phyloP scores from a whole-genome alignment of 2,888 invertebrate genomes.

The Scaptomyza parva region DNA sequence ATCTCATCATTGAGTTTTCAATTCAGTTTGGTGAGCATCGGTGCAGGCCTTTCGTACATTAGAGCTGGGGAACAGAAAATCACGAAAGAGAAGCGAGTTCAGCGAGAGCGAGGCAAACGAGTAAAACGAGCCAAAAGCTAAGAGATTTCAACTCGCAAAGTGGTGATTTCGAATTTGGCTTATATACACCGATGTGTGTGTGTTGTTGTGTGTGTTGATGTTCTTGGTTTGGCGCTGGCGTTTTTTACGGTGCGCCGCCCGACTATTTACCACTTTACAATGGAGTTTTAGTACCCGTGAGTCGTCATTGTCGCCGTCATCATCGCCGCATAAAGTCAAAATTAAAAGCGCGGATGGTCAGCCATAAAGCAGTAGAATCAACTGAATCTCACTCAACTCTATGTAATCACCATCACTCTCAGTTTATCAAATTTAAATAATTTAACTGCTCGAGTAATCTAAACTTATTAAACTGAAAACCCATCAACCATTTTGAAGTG shows the following conservation, averaged over 20 bases:
- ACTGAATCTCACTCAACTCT: constrained; percentile 55
- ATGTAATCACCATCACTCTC: constrained; percentile 53
- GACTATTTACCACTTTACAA: constrained; percentile 82
- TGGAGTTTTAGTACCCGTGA: constrained; percentile 81
- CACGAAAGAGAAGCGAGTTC: constrained; percentile 55
- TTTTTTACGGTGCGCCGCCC: constrained; percentile 80
- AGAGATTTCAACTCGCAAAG: constrained; percentile 76
- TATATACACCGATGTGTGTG: constrained; percentile 38
- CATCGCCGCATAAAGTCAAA: constrained; percentile 82
- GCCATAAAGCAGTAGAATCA: constrained; percentile 72
- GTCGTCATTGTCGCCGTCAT: constrained; percentile 83
- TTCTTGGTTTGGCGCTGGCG: constrained; percentile 79
- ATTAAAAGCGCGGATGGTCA: constrained; percentile 81
- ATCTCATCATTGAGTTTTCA: constrained; percentile 2
- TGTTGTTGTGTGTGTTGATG: constrained; percentile 57
- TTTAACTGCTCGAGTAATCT: constrained; percentile 39
- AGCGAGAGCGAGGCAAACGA: constrained; percentile 57
- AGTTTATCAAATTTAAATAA: constrained; percentile 41
- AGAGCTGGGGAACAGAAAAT: constrained; percentile 41
- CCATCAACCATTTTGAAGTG: constrained; percentile 12
- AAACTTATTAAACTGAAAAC: constrained; percentile 20
- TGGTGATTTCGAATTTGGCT: constrained; percentile 75
- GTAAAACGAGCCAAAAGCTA: constrained; percentile 55
- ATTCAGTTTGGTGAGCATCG: constrained; percentile 31
- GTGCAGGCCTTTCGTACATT: background rate